phyloP scores from a whole-genome alignment of 2,888 invertebrate species.

The Glyphotaelius pellucidus region DNA sequence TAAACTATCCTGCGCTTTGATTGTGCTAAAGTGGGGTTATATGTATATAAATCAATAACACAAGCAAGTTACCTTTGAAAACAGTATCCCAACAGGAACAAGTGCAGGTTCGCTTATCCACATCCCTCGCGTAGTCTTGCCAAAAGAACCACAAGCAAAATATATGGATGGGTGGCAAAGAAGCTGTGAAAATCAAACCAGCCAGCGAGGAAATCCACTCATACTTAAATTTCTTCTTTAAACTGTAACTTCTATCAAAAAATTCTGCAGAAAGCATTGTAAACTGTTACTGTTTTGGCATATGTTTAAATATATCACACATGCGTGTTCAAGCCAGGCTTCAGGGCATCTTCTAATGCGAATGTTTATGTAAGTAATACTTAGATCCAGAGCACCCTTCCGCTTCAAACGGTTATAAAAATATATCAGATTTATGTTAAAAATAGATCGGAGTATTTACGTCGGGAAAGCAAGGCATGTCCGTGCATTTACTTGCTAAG shows the following conservation, averaged over 20 bases:
- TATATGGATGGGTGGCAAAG: conserved; percentile 81
- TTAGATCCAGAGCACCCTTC: conserved; percentile 21
- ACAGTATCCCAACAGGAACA: conserved; percentile 88
- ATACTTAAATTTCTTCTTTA: conserved; percentile 48
- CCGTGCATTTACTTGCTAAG: conserved; percentile 21
- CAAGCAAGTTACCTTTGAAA: conserved; percentile 79
- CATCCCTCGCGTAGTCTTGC: conserved; percentile 81
- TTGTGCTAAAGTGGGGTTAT: background rate
- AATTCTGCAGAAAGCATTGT: conserved; percentile 56
- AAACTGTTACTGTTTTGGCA: conserved; percentile 12
- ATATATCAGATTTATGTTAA: conserved; percentile 47
- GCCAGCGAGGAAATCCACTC: conserved; percentile 60
- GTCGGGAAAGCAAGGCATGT: conserved; percentile 33
- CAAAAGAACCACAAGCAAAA: conserved; percentile 81
- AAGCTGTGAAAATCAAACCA: conserved; percentile 71
- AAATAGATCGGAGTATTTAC: conserved; percentile 51
- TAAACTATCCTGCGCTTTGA: background rate
- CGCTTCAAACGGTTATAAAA: conserved; percentile 29
- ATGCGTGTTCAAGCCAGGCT: background rate
- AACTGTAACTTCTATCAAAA: conserved; percentile 53
- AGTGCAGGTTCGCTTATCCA: conserved; percentile 81
- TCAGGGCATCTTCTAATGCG: conserved; percentile 45
- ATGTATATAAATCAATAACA: background rate
- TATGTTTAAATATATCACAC: conserved; percentile 33
- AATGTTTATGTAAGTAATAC: conserved; percentile 37